Base-by-base conservation (phyloP, 2,888 invertebrate genomes). In the Nomada hirtipes region DNA sequence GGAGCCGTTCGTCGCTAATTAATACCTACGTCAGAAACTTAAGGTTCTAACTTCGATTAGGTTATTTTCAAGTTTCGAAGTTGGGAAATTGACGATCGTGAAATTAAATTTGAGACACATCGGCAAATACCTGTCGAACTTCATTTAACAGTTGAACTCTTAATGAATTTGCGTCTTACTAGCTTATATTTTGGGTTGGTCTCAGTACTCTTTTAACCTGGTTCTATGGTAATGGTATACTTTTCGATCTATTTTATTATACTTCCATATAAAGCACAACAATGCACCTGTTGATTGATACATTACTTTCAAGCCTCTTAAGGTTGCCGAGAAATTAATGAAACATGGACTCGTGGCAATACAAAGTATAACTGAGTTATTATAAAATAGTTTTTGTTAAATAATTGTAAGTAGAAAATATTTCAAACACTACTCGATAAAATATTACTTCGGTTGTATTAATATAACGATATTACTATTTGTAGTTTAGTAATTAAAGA, bases 21-120 rank as follows among this genome's bases (percentile, higher is more conserved):
- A 85, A 87, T 83, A 80, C 85, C 63, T 82, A 73, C 75, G 81
- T 79, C 82, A 80, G 79, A 77, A 80, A 82, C 79, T 85, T 82
- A 71, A 73, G 61, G 60, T 77, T 63, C 71, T 77, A 68, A 52
- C 80, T 86, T 83, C 79, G 83, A 84, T 86, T 79, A 82, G 68
- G 71, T 82, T 78, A 86, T 59, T 78, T 76, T 78, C 70, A 75
- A 81, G 80, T 84, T 80, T 59, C 78, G 29, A 50, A 79, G 73
- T 77, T 55, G 73, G 69, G 64, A 79, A 50, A 75, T 81, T 84
- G 86, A 82, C 76, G 73, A 73, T 64, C 71, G 71, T 59, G 59
- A 83, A 82, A 86, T 84, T 80, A 80, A 83, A 87, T 87, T 79
- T 77, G 29, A 73, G 50, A 79, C 67, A 65, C 63, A 78, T 76